Evolutionary conservation across 2,797 vertebrate species (phyloP).

Genomic region (Sebastes oblongus): DNA sequence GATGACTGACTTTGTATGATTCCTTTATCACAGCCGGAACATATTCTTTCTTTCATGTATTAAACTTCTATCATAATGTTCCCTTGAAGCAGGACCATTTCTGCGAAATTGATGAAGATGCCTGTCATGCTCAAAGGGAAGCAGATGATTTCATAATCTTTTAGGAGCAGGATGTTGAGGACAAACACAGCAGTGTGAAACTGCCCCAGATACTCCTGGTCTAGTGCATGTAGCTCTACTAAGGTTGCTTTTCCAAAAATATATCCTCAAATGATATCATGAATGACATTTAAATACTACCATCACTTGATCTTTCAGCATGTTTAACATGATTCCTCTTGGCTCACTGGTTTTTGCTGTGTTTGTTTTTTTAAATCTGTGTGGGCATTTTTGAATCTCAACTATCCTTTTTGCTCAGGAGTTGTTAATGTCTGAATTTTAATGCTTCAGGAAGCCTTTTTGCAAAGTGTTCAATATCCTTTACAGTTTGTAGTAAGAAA

Average conservation of each 20-base stretch:
- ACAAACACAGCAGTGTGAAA: background rate
- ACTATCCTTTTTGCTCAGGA: background rate
- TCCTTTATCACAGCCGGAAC: background rate
- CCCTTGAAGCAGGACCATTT: background rate
- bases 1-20: background rate
- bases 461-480: constrained; percentile 13
- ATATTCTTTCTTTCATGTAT: constrained; percentile 9
- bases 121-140: constrained; percentile 1
- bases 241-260: constrained; percentile 43
- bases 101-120: background rate
- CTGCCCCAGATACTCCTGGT: background rate
- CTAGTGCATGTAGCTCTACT: background rate
- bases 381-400: background rate
- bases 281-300: constrained; percentile 58
- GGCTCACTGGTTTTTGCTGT: background rate
- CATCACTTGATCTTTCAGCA: constrained; percentile 5
- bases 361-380: background rate
- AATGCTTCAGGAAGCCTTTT: background rate
- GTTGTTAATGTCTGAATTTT: background rate
- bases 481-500: background rate
- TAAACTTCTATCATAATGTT: constrained; percentile 16
- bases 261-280: constrained; percentile 45
- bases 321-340: constrained; percentile 3
- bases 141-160: background rate
- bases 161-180: background rate